Base-by-base conservation (phyloP, 2,113 vertebrate genomes). In the Sapajus apella region DNA sequence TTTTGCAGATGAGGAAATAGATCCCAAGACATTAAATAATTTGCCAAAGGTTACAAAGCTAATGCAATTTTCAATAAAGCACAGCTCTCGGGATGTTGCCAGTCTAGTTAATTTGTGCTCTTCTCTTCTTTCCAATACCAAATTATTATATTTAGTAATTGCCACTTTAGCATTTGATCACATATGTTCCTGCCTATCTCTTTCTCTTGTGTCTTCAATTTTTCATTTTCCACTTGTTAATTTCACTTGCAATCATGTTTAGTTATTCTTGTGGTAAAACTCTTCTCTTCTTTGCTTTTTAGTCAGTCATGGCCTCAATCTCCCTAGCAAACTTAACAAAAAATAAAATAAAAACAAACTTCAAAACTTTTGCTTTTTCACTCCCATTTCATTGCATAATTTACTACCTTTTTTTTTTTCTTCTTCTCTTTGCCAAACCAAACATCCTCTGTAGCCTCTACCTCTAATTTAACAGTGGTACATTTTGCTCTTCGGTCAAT, bases 61-160 rank as follows among this genome's bases (percentile, higher is more conserved):
- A 90, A 75, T 32, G 17, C 8, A 70, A 58, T 87, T 92, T 76
- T 18, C 82, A 95, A 43, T 72, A 84, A 55, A 84, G 23, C 23
- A 50, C n/a, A 68, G 8, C 1, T 55, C 21, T 40, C n/a, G 35
- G 5, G 1, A 43, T 86, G 1, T 92, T 64, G 25, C 68, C 58
- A 11, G 1, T 82, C 16, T 70, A 32, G 7, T 77, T 84, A 11
- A 13, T 70, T 52, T 73, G 25, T 80, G 16, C 21, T 90, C 50
- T 70, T 1, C 2, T 92, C 23, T 84, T 52, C 23, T 40, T 72
- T 82, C 8, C 16, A 91, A 32, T 47, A 50, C 1, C 35, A 82
- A 64, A 35, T 79, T 79, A 64, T 6, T 50, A 6, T 50, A 30
- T 64, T 82, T 82, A 81, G 0, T 76, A 50, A 37, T 91, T 37